Evolutionary conservation across 2,797 vertebrate species (phyloP).

Genomic region (Nasua narica): DNA sequence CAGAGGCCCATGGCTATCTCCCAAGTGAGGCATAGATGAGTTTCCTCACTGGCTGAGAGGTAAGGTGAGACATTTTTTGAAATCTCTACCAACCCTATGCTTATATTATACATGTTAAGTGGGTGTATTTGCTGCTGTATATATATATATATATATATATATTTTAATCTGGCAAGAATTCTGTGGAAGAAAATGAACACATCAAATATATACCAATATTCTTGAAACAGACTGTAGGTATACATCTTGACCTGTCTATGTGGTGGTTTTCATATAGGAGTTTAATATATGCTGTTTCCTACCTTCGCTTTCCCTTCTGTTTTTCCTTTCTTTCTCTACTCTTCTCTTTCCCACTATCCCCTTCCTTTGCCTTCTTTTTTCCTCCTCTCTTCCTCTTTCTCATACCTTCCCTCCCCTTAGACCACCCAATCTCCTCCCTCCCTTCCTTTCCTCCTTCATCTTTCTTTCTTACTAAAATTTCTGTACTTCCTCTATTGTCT

Average conservation of each 20-base stretch:
- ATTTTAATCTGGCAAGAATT: neutral
- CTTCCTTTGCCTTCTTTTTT: neutral
- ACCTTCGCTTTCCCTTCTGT: neutral
- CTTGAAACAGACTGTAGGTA: neutral
- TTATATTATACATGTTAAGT: neutral
- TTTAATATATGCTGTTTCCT: neutral
- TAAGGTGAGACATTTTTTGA: neutral
- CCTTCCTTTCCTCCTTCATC: neutral
- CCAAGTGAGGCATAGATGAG: neutral
- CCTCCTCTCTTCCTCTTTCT: neutral
- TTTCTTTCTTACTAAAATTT: neutral
- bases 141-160: neutral
- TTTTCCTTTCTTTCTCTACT: neutral
- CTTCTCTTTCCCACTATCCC: neutral
- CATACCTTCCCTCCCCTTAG: neutral
- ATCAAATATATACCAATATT: neutral
- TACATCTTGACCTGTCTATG: neutral
- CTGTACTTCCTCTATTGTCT: neutral
- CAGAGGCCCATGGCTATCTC: fast-evolving
- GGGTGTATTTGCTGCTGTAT: neutral
- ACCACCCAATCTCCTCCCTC: neutral
- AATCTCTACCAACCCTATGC: neutral
- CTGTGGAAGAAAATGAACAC: neutral
- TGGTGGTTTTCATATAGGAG: neutral
- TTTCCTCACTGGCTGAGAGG: neutral